phyloP scores from a whole-genome alignment of 2,888 invertebrate species.

The Drosophila testacea region DNA sequence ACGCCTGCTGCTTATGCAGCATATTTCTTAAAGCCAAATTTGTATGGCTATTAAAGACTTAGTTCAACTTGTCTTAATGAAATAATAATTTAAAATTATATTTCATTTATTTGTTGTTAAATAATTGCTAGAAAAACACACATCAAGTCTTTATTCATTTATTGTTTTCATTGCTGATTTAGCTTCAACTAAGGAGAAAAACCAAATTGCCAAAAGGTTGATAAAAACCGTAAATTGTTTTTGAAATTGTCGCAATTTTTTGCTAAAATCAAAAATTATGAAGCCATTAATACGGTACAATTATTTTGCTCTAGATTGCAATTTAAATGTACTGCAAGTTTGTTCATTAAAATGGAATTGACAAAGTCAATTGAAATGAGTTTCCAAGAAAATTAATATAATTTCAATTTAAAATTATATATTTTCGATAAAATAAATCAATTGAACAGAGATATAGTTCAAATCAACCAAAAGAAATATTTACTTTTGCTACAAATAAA shows the following conservation, averaged over 20 bases:
- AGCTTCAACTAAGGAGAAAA: not conserved
- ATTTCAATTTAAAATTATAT: too few species aligned
- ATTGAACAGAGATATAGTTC: too few species aligned
- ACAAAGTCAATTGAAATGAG: too few species aligned
- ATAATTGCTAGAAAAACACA: not conserved
- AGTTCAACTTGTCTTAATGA: not conserved
- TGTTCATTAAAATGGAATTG: too few species aligned
- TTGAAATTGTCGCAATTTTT: not conserved
- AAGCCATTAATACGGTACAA: not conserved
- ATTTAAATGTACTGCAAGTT: too few species aligned
- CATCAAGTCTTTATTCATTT: not conserved
- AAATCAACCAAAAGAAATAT: too few species aligned
- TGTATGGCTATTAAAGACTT: not conserved
- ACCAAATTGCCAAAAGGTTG: not conserved
- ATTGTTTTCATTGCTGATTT: not conserved
- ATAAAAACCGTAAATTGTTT: slow-evolving; percentile 1
- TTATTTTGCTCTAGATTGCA: too few species aligned
- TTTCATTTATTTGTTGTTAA: not conserved
- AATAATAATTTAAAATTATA: not conserved
- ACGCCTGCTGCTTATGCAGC: not conserved
- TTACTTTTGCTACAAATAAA: too few species aligned
- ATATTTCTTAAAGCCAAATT: not conserved
- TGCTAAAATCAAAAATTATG: not conserved
- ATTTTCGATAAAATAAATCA: too few species aligned
- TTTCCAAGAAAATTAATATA: too few species aligned